These are phyloP conservation scores for Muscidifurax raptorellus DNA, from an alignment of 1,140 invertebrate genomes.

Conservation along the genomic window DNA sequence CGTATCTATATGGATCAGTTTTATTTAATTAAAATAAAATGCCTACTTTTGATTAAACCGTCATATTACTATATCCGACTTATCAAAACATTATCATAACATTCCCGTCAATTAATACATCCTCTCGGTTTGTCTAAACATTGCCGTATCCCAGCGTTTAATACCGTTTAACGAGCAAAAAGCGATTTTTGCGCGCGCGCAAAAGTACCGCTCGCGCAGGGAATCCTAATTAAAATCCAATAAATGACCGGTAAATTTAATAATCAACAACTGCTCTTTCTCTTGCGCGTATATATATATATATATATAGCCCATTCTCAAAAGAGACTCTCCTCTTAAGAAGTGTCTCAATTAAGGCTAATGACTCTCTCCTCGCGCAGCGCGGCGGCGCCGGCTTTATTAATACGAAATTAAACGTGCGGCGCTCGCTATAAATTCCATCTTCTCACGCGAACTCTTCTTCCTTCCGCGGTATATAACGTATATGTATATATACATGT, in stretches of 20 bases:
- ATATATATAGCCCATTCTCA: too few relatives aligned
- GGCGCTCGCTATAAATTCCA: conserved; percentile 4
- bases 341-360: conserved; percentile 34
- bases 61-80: neutral
- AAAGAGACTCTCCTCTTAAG: neutral
- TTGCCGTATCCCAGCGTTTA: neutral
- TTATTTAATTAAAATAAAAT: too few relatives aligned
- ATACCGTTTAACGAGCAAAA: neutral
- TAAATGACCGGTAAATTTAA: neutral
- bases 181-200: neutral
- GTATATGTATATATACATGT: neutral
- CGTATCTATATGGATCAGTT: too few relatives aligned
- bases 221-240: conserved; percentile 13
- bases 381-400: conserved; percentile 22
- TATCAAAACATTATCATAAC: neutral
- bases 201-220: neutral
- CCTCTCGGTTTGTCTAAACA: neutral
- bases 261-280: neutral
- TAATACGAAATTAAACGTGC: conserved; percentile 32
- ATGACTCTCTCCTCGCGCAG: neutral
- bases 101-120: neutral
- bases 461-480: conserved; percentile 29
- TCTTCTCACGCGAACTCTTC: conserved; percentile 35
- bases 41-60: too few relatives aligned
- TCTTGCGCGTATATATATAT: neutral